Percentiles rank a stretch among this genome's conserved stretches.
Evolutionary conservation across 2,888 invertebrate species (phyloP).

Genomic region (Plusia festucae): DNA sequence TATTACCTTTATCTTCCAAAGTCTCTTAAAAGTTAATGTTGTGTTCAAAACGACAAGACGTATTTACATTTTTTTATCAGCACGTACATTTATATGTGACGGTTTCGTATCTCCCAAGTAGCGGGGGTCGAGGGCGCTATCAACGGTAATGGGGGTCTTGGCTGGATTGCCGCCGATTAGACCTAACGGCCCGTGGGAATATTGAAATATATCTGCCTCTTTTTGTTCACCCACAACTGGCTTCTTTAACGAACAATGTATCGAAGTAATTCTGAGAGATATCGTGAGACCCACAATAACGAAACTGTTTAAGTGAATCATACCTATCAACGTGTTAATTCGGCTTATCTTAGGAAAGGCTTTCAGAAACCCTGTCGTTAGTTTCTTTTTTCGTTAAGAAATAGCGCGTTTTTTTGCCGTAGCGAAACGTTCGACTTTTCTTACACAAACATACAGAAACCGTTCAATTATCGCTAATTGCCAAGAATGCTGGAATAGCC

Average conservation of each 20-base stretch:
- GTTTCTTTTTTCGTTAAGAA: conserved; percentile 22
- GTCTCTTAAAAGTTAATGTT: conserved; percentile 35
- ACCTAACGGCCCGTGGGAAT: conserved; percentile 76
- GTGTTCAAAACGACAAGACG: conserved; percentile 47
- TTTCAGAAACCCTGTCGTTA: conserved; percentile 29
- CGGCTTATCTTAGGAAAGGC: conserved; percentile 39
- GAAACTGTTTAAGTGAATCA: conserved; percentile 25
- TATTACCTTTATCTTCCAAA: neutral
- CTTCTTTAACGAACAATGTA: conserved; percentile 48
- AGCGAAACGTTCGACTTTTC: conserved; percentile 14
- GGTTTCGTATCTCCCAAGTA: conserved; percentile 56
- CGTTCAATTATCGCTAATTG: conserved; percentile 36
- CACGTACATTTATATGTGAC: conserved; percentile 75
- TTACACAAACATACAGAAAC: conserved; percentile 23
- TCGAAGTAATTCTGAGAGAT: conserved; percentile 31
- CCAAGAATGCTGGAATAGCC: conserved; percentile 16
- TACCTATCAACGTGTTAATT: conserved; percentile 35
- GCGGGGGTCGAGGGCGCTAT: conserved; percentile 72
- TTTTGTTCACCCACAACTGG: conserved; percentile 47
- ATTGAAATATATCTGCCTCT: conserved; percentile 72
- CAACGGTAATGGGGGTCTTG: conserved; percentile 81
- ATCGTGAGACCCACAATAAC: conserved; percentile 33
- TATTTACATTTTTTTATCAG: conserved; percentile 74
- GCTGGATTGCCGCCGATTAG: conserved; percentile 82
- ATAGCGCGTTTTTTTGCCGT: neutral